Evolutionary conservation across 2,888 invertebrate species (phyloP).

Genomic region (Pelosia muscerda): DNA sequence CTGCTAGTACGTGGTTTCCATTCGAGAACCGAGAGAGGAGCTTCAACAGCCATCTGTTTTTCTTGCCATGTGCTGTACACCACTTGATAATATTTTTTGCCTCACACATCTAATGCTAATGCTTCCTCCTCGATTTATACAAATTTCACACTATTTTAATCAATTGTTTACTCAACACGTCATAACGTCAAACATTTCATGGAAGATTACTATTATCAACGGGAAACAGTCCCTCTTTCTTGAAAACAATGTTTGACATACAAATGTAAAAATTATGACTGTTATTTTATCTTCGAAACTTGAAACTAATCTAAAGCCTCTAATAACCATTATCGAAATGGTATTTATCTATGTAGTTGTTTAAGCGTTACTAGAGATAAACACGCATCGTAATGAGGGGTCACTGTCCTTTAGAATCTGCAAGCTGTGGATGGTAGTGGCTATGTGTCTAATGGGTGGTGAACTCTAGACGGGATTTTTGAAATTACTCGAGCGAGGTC

Average conservation of each 20-base stretch:
- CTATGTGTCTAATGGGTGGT: too few relatives aligned
- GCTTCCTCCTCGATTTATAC: background rate
- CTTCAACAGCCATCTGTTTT: too few relatives aligned
- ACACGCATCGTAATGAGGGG: background rate
- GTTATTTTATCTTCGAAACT: background rate
- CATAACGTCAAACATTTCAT: background rate
- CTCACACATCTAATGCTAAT: too few relatives aligned
- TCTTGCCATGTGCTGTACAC: too few relatives aligned
- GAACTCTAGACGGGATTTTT: too few relatives aligned
- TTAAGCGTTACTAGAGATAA: background rate
- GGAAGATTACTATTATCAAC: conserved; percentile 8
- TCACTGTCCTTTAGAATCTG: background rate
- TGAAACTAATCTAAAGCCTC: background rate
- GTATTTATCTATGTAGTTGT: background rate
- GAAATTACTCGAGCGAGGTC: too few relatives aligned
- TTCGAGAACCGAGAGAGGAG: too few relatives aligned
- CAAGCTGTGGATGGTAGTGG: too few relatives aligned
- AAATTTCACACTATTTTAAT: background rate
- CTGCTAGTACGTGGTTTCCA: too few relatives aligned
- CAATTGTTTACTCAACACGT: conserved; percentile 5
- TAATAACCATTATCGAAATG: background rate
- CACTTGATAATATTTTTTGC: too few relatives aligned
- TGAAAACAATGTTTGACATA: background rate
- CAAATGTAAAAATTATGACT: background rate
- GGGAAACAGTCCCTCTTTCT: background rate